Conservation (phyloP, 2,797 vertebrate species). For the Rhynchonycteris naso region DNA sequence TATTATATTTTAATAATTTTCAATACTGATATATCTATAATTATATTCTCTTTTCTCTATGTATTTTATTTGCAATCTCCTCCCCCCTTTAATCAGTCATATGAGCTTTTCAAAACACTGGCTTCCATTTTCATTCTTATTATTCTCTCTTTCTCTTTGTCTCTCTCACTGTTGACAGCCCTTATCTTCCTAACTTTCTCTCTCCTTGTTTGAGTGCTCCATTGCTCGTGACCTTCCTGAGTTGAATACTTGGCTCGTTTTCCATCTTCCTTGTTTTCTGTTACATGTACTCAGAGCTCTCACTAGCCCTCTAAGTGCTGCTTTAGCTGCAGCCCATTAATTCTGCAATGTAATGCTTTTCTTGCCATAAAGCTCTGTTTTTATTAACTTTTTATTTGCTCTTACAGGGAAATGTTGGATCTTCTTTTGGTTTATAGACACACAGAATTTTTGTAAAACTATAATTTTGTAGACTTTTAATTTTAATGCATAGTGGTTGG, state of each 20-base stretch:
- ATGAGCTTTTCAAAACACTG: background rate
- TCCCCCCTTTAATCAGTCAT: background rate
- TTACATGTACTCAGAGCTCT: background rate
- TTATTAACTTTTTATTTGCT: slow-evolving; percentile 14
- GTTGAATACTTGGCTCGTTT: background rate
- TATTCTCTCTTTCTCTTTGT: background rate
- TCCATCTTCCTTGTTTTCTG: background rate
- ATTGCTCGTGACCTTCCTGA: background rate
- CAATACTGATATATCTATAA: background rate
- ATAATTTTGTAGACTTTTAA: slow-evolving; percentile 4
- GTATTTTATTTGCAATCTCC: background rate
- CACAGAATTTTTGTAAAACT: background rate
- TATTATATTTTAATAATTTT: background rate
- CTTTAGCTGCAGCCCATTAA: background rate
- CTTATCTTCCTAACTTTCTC: background rate
- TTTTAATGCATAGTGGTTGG: background rate
- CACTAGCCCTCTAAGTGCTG: background rate
- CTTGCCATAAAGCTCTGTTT: background rate
- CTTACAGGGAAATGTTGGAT: background rate
- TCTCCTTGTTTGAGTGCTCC: background rate
- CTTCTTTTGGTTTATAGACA: slow-evolving; percentile 2
- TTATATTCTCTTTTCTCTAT: background rate
- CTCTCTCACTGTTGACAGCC: background rate
- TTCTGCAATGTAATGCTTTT: background rate
- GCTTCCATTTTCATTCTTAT: background rate